Base-by-base conservation (phyloP, 2,797 vertebrate genomes). In the Pseudochaenichthys georgianus region DNA sequence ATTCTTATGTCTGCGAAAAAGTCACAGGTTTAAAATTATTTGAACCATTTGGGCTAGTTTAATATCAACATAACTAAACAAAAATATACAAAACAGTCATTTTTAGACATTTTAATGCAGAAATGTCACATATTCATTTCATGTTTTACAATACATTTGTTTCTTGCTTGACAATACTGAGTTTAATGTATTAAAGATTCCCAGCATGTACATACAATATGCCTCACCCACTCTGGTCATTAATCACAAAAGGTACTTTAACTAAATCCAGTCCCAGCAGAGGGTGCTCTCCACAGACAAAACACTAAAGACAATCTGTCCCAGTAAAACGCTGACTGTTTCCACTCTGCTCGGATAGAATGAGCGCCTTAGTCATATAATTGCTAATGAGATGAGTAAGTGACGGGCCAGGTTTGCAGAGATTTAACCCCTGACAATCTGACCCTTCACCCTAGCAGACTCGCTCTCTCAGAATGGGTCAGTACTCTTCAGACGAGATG, bases 301-400 rank as follows among this genome's bases (percentile, higher is more conserved):
- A 75, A 34, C 46, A 3, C 70, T 52, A 42, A 23, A 34, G 38
- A 28, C 77, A 82, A 85, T 78, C 79, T 78, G 80, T 19, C 19
- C 41, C 72, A 81, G 31, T 86, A 88, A 91, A 93, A 93, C 23
- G 85, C 89, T 93, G 90, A 93, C 88, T 87, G 81, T 92, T 90
- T 92, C 82, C 82, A 87, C 82, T 83, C 62, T 52, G 64, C 71
- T 46, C 71, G 84, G 61, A 59, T 74, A 64, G 63, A 89, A 87
- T 88, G 88, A 90, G 88, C 90, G 89, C 87, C 88, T 92, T 92
- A 91, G 87, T 91, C 88, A 92, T 89, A 85, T 91, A 91, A 92
- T 84, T 90, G 89, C 75, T 93, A 94, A 94, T 89, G 90, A 92
- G 92, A 92, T 94, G 87, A 92, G 86, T 77, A 75, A 88, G 72